Percentiles rank a stretch among this genome's conserved stretches.
These are phyloP conservation scores for Stigmatopora argus DNA, from an alignment of 2,113 vertebrate genomes.

Conservation along the genomic window DNA sequence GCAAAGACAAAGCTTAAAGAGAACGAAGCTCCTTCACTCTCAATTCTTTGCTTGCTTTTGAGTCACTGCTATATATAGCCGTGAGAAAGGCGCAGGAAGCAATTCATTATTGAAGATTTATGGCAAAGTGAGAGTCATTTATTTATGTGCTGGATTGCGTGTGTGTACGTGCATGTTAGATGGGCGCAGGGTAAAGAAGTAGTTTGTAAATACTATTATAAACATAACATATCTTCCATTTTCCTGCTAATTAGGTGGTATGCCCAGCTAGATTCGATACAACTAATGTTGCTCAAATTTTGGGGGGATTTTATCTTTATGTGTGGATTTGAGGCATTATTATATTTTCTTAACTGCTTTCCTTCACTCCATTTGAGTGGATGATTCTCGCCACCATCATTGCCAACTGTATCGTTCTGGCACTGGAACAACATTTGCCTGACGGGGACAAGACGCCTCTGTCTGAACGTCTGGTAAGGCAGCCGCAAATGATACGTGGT, in stretches of 20 bases:
- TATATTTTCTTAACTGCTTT: conserved; percentile 51
- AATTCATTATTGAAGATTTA: conserved; percentile 60
- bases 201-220: neutral
- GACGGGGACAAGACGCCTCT: conserved; percentile 75
- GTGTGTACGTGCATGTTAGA: conserved; percentile 1
- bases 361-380: conserved; percentile 73
- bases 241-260: conserved; percentile 44
- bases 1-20: conserved; percentile 12
- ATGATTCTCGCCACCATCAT: conserved; percentile 78
- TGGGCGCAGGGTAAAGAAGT: neutral
- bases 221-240: neutral
- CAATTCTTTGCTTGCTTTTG: conserved; percentile 30
- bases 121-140: conserved; percentile 39
- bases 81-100: conserved; percentile 40
- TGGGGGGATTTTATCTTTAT: no score
- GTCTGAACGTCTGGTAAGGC: conserved; percentile 74
- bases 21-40: conserved; percentile 2
- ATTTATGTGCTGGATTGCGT: conserved; percentile 20
- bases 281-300: no score
- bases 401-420: conserved; percentile 76
- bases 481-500: neutral
- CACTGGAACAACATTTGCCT: conserved; percentile 75
- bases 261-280: conserved; percentile 16
- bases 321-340: neutral
- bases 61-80: conserved; percentile 47